phyloP scores from a whole-genome alignment of 2,113 vertebrate genomes.

The Isurus oxyrinchus region DNA sequence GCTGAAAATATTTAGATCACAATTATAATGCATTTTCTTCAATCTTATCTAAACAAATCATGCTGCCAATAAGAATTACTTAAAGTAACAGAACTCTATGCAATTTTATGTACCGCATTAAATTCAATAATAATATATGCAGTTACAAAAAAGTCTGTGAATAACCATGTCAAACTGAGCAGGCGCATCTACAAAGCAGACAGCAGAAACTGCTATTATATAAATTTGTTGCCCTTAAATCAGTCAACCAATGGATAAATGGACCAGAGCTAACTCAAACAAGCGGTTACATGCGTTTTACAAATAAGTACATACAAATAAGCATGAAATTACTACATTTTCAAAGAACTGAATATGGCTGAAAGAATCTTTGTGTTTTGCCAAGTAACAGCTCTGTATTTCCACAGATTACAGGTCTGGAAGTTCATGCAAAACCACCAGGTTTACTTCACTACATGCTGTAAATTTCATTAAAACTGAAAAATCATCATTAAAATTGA shows the following conservation, averaged over 20 bases:
- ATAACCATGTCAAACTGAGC: not conserved
- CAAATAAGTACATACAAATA: slow-evolving; percentile 17
- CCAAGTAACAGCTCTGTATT: not conserved
- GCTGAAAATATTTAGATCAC: not conserved
- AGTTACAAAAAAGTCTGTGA: not conserved
- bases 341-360: not conserved
- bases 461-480: not conserved
- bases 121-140: not conserved
- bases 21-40: not conserved
- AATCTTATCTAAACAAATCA: not conserved
- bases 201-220: not conserved
- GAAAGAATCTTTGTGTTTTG: not conserved
- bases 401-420: not conserved
- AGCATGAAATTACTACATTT: not conserved
- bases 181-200: not conserved
- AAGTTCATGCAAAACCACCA: not conserved
- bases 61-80: not conserved
- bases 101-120: not conserved
- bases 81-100: not conserved
- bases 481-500: not conserved
- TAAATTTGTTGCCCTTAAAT: not conserved
- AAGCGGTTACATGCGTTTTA: slow-evolving; percentile 4
- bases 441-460: not conserved
- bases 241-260: slow-evolving; percentile 1
- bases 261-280: not conserved